These are phyloP conservation scores for Arctopsyche grandis DNA, from an alignment of 1,140 invertebrate genomes.

Conservation along the genomic window DNA sequence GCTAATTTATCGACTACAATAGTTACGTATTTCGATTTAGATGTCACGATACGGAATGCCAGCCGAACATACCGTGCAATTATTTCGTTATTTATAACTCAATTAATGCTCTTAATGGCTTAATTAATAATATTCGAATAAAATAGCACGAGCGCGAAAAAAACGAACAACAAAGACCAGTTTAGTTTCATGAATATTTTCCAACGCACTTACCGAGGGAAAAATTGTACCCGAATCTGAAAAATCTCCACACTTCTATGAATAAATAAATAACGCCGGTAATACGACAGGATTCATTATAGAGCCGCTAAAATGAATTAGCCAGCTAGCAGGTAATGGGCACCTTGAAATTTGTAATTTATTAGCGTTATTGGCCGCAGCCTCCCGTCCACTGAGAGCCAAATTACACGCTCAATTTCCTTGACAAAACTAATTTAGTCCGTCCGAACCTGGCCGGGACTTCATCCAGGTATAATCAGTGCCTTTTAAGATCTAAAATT, in stretches of 20 bases:
- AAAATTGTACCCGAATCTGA: too few relatives aligned
- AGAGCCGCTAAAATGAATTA: constrained; percentile 34
- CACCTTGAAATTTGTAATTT: constrained; percentile 46
- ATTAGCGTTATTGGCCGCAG: constrained; percentile 32
- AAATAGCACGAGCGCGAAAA: constrained; percentile 4
- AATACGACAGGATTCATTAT: constrained; percentile 33
- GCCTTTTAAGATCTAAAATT: background rate
- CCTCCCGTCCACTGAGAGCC: constrained; percentile 21
- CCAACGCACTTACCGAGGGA: background rate
- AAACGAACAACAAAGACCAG: background rate
- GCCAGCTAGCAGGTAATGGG: constrained; percentile 32
- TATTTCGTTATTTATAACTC: constrained; percentile 26
- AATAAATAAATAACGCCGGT: background rate
- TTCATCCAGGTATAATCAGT: background rate
- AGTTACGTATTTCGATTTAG: constrained; percentile 19
- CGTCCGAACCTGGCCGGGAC: background rate
- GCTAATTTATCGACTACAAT: constrained; percentile 23
- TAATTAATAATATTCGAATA: constrained; percentile 18
- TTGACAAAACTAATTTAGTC: constrained; percentile 44
- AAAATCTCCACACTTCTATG: too few relatives aligned
- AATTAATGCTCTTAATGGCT: constrained; percentile 29
- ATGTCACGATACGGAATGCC: constrained; percentile 6
- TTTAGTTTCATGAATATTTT: background rate
- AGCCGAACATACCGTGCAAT: constrained; percentile 1
- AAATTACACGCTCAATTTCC: constrained; percentile 46